Evolutionary conservation across 2,113 vertebrate genomes (phyloP).

Genomic region (Okapia johnstoni): DNA sequence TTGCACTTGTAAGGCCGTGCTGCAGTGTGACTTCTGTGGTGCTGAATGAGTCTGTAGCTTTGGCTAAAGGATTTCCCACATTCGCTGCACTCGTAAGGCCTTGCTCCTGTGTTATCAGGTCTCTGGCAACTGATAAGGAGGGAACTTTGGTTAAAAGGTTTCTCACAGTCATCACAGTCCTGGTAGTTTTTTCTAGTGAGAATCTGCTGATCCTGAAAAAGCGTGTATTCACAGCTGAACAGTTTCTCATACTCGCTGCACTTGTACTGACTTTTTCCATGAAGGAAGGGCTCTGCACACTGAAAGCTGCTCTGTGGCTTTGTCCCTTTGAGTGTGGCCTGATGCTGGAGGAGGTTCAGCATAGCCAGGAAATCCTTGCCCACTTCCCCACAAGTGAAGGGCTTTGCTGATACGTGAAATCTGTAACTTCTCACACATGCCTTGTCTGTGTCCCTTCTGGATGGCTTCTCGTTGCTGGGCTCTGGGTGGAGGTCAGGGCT

Average conservation of each 20-base stretch:
- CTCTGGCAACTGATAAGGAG: not conserved
- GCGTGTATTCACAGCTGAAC: not conserved
- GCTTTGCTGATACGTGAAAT: not conserved
- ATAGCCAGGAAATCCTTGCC: not conserved
- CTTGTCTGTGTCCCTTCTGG: not conserved
- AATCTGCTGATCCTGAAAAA: not conserved
- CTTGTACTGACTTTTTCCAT: not conserved
- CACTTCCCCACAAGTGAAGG: not conserved
- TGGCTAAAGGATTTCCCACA: constrained; percentile 41
- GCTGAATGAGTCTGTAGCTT: constrained; percentile 36
- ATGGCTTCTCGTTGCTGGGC: not conserved
- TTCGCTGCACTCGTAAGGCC: not conserved
- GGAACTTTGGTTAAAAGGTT: not conserved
- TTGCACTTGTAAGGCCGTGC: constrained; percentile 10
- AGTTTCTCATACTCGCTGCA: not conserved
- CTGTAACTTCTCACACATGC: not conserved
- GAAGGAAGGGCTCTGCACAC: not conserved
- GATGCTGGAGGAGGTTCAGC: constrained; percentile 10
- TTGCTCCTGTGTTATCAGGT: not conserved
- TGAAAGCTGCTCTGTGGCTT: not conserved
- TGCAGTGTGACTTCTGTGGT: constrained; percentile 21
- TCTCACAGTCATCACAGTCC: not conserved
- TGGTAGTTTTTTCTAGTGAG: not conserved
- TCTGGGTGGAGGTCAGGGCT: not conserved
- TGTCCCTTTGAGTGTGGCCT: not conserved